Conservation (phyloP, 1,140 invertebrate species). For the Drosophila asahinai region DNA sequence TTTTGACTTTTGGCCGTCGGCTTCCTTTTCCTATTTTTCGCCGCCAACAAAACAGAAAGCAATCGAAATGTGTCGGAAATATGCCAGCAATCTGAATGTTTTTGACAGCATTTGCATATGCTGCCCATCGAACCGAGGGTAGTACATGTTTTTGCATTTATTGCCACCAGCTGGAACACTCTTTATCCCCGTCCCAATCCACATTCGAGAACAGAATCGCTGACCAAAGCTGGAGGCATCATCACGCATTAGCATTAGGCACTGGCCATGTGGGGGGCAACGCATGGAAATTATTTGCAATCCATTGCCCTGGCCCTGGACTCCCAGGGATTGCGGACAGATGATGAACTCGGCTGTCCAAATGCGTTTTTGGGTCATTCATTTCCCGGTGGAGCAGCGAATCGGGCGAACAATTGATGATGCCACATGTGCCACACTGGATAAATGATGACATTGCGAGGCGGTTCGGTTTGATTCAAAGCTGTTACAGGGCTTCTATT, state of each 20-base stretch:
- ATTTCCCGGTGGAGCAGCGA: constrained; percentile 7
- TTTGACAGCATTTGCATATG: constrained; percentile 66
- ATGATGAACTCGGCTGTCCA: constrained; percentile 47
- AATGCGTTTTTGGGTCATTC: constrained; percentile 41
- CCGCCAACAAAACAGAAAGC: constrained; percentile 7
- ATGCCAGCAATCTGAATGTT: constrained; percentile 46
- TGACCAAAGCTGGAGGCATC: constrained; percentile 49
- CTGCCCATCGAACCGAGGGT: constrained; percentile 31
- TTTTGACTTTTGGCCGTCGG: constrained; percentile 28
- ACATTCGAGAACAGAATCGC: constrained; percentile 10
- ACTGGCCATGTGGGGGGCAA: constrained; percentile 18
- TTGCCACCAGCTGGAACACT: constrained; percentile 21
- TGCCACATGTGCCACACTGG: constrained; percentile 19
- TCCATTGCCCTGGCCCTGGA: constrained; percentile 36
- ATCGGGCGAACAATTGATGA: constrained; percentile 39
- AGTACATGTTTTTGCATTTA: constrained; percentile 52
- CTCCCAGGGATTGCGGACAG: constrained; percentile 4
- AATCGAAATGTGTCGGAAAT: constrained; percentile 53
- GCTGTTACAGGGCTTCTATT: constrained; percentile 6
- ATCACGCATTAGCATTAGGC: constrained; percentile 51
- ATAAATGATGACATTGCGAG: constrained; percentile 26
- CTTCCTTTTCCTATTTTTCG: constrained; percentile 11
- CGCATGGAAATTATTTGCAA: constrained; percentile 38
- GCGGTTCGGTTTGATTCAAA: constrained; percentile 19
- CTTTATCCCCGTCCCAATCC: neutral